Evolutionary conservation across 1,140 invertebrate species (phyloP), one percentile per base, ranked within the genome.

Genomic region (Heliconius nattereri): DNA sequence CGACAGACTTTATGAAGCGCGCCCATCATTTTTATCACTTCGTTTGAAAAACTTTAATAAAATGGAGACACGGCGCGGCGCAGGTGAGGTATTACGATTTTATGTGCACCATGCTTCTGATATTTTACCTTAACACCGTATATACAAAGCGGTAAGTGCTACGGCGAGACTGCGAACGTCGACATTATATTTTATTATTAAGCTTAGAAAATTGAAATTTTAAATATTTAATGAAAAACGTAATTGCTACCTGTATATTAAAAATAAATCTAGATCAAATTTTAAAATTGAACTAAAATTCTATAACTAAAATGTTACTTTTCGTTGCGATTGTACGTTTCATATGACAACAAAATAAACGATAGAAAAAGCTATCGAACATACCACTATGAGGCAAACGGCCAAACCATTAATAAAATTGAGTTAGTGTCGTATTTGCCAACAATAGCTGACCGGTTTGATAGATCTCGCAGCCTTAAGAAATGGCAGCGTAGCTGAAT

Each of bases 21-120:
- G 85, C 80, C 85, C 85, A 85, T 90, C 85, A 91, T 92, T 92
- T 92, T 92, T 92, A 92, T 91, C 88, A 90, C 87, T 91, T 92
- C 86, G 79, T 86, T 79, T 82, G 85, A 88, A 90, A 82, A 87
- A 91, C 87, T 91, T 92, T 92, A 92, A 92, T 92, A 93, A 93
- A 91, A 88, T 81, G 86, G 83, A 81, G 86, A 88, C 87, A 87
- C 80, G 83, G 73, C 40, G 2, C 82, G 78, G 74, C 77, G 78
- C 84, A 85, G 87, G 83, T 90, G 85, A 92, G 87, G 85, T 91
- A 91, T 88, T 89, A 89, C 83, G 85, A 87, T 91, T 92, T 90
- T 91, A 92, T 91, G 86, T 86, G 86, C 84, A 85, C 83, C 75
- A 83, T 81, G 84, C 85, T 85, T 90, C 85, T 84, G 82, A 87